Percentiles rank a stretch among this genome's conserved stretches.
Conservation (phyloP, 2,797 vertebrate genomes). For the Myoxocephalus aenaeus region DNA sequence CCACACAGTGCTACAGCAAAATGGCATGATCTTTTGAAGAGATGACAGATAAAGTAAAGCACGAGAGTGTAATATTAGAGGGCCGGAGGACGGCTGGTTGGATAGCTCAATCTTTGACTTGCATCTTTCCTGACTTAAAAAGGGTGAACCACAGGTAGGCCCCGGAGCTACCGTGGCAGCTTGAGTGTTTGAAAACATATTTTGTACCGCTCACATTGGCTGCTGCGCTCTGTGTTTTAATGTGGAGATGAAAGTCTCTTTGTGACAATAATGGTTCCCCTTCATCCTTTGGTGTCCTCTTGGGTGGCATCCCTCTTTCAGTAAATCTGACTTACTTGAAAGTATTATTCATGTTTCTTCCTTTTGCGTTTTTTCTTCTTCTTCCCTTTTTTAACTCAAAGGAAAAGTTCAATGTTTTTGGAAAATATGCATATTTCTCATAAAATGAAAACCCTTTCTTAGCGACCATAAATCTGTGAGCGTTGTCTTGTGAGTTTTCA, state of each 20-base stretch:
- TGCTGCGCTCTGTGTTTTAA: slow-evolving; percentile 13
- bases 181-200: slow-evolving; percentile 47
- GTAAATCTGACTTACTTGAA: background rate
- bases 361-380: background rate
- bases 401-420: background rate
- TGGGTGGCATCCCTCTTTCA: slow-evolving; percentile 25
- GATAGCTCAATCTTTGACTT: slow-evolving; percentile 76
- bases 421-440: background rate
- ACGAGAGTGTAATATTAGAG: slow-evolving; percentile 67
- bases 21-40: slow-evolving; percentile 57
- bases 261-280: slow-evolving; percentile 1
- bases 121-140: slow-evolving; percentile 53
- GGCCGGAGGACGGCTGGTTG: slow-evolving; percentile 66
- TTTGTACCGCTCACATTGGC: slow-evolving; percentile 19
- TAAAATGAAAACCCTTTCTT: background rate
- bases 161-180: slow-evolving; percentile 56
- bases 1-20: slow-evolving; percentile 72
- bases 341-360: slow-evolving; percentile 9
- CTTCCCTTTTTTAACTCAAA: background rate
- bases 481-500: background rate
- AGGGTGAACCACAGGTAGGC: slow-evolving; percentile 56
- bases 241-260: slow-evolving; percentile 45
- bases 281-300: slow-evolving; percentile 17
- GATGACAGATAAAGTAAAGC: slow-evolving; percentile 68
- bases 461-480: background rate